phyloP scores from a whole-genome alignment of 2,888 invertebrate species.

The Meteorus colon region DNA sequence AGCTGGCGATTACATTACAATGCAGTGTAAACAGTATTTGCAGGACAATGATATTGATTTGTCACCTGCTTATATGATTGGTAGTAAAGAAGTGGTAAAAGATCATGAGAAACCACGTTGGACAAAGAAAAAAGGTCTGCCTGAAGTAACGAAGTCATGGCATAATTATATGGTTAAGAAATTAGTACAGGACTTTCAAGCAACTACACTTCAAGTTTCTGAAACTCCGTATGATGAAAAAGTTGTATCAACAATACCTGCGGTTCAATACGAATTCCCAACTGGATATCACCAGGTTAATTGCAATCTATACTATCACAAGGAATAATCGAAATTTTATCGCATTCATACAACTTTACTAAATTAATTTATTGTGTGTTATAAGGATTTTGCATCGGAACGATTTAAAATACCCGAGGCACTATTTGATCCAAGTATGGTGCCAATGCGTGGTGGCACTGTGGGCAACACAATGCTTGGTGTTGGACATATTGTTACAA shows the following conservation, averaged over 20 bases:
- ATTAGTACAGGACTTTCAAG: constrained; percentile 84
- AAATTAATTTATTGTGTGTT: constrained; percentile 1
- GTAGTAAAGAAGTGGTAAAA: constrained; percentile 91
- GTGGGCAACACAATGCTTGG: constrained; percentile 88
- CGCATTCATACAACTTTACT: constrained; percentile 29
- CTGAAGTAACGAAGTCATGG: constrained; percentile 92
- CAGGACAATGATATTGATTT: constrained; percentile 82
- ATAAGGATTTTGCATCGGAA: constrained; percentile 91
- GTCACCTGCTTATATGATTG: constrained; percentile 83
- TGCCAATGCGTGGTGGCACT: constrained; percentile 74
- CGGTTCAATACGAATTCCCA: constrained; percentile 97
- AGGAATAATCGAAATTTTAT: neutral
- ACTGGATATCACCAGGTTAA: constrained; percentile 91
- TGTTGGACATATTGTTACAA: constrained; percentile 88
- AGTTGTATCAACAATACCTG: constrained; percentile 88
- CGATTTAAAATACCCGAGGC: constrained; percentile 95
- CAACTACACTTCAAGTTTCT: constrained; percentile 85
- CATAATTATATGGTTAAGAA: constrained; percentile 96
- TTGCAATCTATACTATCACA: neutral
- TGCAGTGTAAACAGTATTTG: constrained; percentile 82
- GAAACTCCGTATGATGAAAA: constrained; percentile 95
- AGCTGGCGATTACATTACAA: constrained; percentile 94
- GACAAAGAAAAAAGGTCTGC: constrained; percentile 82
- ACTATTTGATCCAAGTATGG: constrained; percentile 88
- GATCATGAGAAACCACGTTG: constrained; percentile 93